Evolutionary conservation across 1,140 invertebrate genomes (phyloP), one percentile per base, ranked within the genome.

Genomic region (Helicoverpa zea): DNA sequence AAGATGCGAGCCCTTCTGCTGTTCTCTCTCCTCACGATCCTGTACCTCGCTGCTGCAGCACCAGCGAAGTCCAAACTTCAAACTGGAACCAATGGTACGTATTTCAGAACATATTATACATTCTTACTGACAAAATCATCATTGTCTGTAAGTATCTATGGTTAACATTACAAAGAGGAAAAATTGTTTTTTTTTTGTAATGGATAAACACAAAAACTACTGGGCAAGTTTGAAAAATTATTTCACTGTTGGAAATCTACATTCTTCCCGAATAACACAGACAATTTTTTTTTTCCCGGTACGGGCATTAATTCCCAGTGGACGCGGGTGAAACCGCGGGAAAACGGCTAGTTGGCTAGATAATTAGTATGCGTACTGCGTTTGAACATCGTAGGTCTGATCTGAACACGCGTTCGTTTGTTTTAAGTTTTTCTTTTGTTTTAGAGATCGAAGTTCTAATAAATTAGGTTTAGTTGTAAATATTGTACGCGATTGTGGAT

Each of bases 81-180:
- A 54, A 49, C 63, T 23, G 85, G 85, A 47, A 30, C 75, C 30
- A 78, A 51, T 52, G 81, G 85, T 86, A n/a, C 81, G 83, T 81
- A 66, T n/a, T 18, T 11, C 10, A 10, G 16, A 23, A 59, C 2
- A 30, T 63, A 63, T 52, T 76, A 7, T 63, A 63, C n/a, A 63
- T 16, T 29, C 23, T 72, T 54, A 14, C 68, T 35, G 35, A 72
- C 43, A 72, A 14, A 35, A 14, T 54, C 51, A 23, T 72, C 29
- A 30, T 14, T 68, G 68, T 56, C 5, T 43, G 5, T n/a, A n/a
- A n/a, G n/a, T n/a, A n/a, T n/a, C n/a, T n/a, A n/a, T n/a, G n/a
- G 1, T 23, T 23, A 23, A 23, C 23, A 23, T 23, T 23, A 23
- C 2, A 23, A 23, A 23, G 23, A 23, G 23, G n/a, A n/a, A n/a